Evolutionary conservation across 2,113 vertebrate genomes (phyloP), one percentile per base, ranked within the genome.

Genomic region (Toxotes jaculatrix): DNA sequence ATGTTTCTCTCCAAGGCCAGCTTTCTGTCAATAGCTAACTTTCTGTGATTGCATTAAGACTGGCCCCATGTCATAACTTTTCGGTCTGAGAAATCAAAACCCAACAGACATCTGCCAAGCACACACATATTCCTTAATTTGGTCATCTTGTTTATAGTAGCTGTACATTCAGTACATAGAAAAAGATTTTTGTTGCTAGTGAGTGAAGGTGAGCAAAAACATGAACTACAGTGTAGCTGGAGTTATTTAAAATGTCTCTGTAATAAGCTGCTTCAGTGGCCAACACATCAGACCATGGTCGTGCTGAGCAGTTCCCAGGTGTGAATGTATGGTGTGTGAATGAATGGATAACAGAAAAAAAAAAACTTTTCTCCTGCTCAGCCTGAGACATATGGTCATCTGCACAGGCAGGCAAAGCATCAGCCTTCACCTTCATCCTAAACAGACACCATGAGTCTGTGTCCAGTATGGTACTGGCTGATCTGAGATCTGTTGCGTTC

Each of bases 21-120:
- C 6, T n/a, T 7, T 34, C 5, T 34, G 63, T 5, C 4, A 62
- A 55, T 36, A 31, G 2, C 19, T 3, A 34, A 61, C 9, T 43
- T 67, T 74, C 55, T 73, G 23, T 43, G 10, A 57, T 65, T 79
- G 16, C 60, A 38, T 43, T 27, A 32, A 55, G 3, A 17, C 31
- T 23, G 3, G 36, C 5, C 0, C 13, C 4, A 14, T 23, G 19
- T 27, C 9, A n/a, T 57, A 12, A 40, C 17, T 12, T 19, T 6
- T 63, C 12, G 31, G 21, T 63, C 21, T 8, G 61, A 40, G 61
- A 40, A 63, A 40, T 40, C 10, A 63, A 12, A 19, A 62, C 60
- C 9, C 23, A 4, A 8, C 11, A 34, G 57, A 60, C 7, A 3
- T 60, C 31, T 59, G 31, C 17, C n/a, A 42, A n/a, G 42, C 27